Evolutionary conservation across 2,888 invertebrate species (phyloP), one percentile per base, ranked within the genome.

Genomic region (Cremastinae sp.): DNA sequence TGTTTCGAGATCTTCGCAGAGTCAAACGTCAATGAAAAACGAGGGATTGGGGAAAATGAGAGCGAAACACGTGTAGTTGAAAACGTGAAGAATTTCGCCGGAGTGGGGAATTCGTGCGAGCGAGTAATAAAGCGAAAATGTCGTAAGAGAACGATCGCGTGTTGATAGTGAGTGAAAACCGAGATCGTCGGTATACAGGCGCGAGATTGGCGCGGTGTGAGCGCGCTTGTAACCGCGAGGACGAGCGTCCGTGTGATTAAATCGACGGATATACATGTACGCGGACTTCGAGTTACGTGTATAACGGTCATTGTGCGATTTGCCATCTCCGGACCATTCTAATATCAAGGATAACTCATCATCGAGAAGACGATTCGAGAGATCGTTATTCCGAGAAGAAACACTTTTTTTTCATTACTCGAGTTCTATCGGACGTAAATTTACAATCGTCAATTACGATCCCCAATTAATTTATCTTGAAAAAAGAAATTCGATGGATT

Each of bases 311-410:
- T 64, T 59, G 59, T 47, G 64, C 58, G 72, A 74, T 37, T 28
- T 65, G 35, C 53, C 69, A 65, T 76, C 85, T 82, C 82, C 83
- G 86, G 86, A 84, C 86, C 88, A 88, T 88, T 88, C 88, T 88
- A 88, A 88, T 88, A 88, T 88, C 88, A 88, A 88, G 88, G 88
- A 88, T 76, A 73, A 41, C 86, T 85, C 76, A 62, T 28, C 28
- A 28, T 28, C 28, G 28, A 28, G 28, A 28, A 28, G 28, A 28
- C 28, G 28, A 28, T 3, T 28, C 28, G 28, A 28, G 28, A 28
- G 28, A 28, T 28, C 28, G 28, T 28, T 28, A 28, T 28, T 28
- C 28, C 28, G 28, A 28, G 28, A 28, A 16, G 16, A 22, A 4
- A 49, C 61, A 41, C 22, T 45, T 65, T 45, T 47, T 49, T 53